phyloP scores from a whole-genome alignment of 2,797 vertebrate genomes.

The Crenuchus spilurus region DNA sequence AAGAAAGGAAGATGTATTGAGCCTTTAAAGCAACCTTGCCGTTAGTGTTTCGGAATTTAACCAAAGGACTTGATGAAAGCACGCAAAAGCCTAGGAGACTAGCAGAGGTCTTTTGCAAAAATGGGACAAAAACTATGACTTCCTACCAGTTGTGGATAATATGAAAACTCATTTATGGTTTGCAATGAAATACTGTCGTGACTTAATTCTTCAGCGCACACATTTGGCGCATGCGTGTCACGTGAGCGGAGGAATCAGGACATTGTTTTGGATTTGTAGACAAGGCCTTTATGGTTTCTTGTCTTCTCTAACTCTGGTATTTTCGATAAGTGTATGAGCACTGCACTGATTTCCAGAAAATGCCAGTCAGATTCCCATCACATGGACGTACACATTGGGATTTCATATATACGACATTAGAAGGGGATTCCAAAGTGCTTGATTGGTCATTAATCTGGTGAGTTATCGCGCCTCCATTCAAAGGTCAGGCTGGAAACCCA shows the following conservation, averaged over 20 bases:
- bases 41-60: conserved; percentile 55
- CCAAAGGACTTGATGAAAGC: conserved; percentile 63
- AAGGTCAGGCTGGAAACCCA: conserved; percentile 80
- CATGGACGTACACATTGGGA: conserved; percentile 35
- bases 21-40: conserved; percentile 58
- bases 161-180: conserved; percentile 39
- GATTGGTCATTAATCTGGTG: conserved; percentile 84
- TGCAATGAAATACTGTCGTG: conserved; percentile 29
- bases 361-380: conserved; percentile 29
- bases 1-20: conserved; percentile 60
- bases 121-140: conserved; percentile 34
- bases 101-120: conserved; percentile 26
- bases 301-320: conserved; percentile 47
- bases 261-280: conserved; percentile 53
- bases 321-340: conserved; percentile 46
- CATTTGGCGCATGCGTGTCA: conserved; percentile 63
- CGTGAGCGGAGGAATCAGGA: conserved; percentile 59
- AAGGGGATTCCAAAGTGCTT: conserved; percentile 72
- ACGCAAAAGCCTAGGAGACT: conserved; percentile 37
- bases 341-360: conserved; percentile 48
- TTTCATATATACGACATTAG: conserved; percentile 59
- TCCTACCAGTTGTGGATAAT: conserved; percentile 3
- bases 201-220: conserved; percentile 55
- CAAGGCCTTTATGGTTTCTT: conserved; percentile 40
- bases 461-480: conserved; percentile 81